phyloP scores from a whole-genome alignment of 1,140 invertebrate species.

The Thaumatotibia leucotreta region DNA sequence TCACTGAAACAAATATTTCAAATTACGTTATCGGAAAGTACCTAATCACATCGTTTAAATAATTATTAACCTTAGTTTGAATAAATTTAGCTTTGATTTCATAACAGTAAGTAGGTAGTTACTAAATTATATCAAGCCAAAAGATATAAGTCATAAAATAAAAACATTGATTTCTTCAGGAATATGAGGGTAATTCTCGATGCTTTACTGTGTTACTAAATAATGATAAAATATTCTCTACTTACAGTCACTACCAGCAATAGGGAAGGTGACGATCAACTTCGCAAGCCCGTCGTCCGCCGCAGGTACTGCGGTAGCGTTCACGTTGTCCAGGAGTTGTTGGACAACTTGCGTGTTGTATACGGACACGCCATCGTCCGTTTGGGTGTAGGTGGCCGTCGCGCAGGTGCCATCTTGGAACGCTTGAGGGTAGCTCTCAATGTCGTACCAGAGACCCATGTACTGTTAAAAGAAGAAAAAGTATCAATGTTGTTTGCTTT shows the following conservation, averaged over 20 bases:
- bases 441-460: conserved; percentile 17
- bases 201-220: background rate
- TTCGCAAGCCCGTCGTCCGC: conserved; percentile 23
- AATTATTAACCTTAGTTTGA: too few relatives aligned
- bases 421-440: conserved; percentile 17
- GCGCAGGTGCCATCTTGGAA: conserved; percentile 23
- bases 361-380: background rate
- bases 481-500: too few relatives aligned
- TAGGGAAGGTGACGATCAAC: conserved; percentile 22
- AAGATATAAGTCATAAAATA: too few relatives aligned
- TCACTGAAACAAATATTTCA: conserved; percentile 9
- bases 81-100: too few relatives aligned
- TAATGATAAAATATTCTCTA: background rate
- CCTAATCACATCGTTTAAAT: too few relatives aligned
- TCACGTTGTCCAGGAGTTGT: background rate
- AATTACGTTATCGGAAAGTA: background rate
- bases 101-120: too few relatives aligned
- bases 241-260: conserved; percentile 16
- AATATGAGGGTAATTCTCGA: too few relatives aligned
- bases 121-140: too few relatives aligned
- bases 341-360: conserved; percentile 2
- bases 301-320: conserved; percentile 12
- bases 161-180: too few relatives aligned
- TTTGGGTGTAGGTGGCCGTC: conserved; percentile 16
- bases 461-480: conserved; percentile 16